Conservation (phyloP, 2,113 vertebrate genomes). For the Gavialis gangeticus region DNA sequence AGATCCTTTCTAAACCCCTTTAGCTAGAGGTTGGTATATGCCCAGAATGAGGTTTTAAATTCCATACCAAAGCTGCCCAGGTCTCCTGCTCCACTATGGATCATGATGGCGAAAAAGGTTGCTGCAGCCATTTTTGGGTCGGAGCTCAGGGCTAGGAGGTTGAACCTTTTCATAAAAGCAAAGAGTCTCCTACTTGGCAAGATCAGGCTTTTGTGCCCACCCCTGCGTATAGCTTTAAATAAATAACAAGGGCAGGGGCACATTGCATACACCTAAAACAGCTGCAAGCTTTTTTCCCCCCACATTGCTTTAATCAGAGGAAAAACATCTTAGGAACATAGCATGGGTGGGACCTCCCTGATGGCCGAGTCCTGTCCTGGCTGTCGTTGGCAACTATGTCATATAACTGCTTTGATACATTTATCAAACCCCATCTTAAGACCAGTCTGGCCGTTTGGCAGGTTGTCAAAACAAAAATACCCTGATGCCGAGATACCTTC, state of each 20-base stretch:
- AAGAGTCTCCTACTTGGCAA: not conserved
- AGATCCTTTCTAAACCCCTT: not conserved
- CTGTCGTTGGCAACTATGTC: too few relatives aligned
- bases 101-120: accelerated
- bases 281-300: not conserved
- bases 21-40: not conserved
- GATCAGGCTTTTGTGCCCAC: not conserved
- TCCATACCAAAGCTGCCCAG: not conserved
- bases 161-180: not conserved
- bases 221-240: not conserved
- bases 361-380: too few relatives aligned
- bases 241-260: not conserved
- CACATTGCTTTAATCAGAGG: not conserved
- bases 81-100: not conserved
- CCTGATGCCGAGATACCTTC: too few relatives aligned
- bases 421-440: too few relatives aligned
- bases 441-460: too few relatives aligned
- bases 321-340: too few relatives aligned
- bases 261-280: not conserved
- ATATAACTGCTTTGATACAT: too few relatives aligned
- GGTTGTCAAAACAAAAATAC: too few relatives aligned
- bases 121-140: too few relatives aligned
- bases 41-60: not conserved
- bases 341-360: too few relatives aligned
- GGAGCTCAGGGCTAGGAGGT: too few relatives aligned